phyloP scores from a whole-genome alignment of 2,113 vertebrate genomes.

The Coregonus clupeaformis region DNA sequence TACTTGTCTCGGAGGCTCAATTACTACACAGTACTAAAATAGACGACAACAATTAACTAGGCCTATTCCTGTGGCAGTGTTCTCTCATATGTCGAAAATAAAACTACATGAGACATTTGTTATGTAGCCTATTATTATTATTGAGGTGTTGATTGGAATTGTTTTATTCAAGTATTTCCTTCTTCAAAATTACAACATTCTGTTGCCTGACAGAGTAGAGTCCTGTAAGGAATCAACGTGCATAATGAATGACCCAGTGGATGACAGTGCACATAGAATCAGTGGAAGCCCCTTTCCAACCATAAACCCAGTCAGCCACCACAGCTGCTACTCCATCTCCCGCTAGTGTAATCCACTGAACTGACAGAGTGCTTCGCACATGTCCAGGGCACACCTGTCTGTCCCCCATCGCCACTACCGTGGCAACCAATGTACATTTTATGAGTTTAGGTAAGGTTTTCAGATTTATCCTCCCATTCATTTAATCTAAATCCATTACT shows the following conservation, averaged over 20 bases:
- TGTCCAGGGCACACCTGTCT: conserved; percentile 60
- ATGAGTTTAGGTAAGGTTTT: conserved; percentile 51
- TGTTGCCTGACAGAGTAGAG: too few species aligned
- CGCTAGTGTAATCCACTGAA: conserved; percentile 29
- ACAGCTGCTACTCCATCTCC: conserved; percentile 11
- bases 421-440: conserved; percentile 63
- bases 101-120: too few species aligned
- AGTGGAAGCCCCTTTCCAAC: conserved; percentile 6
- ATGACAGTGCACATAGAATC: too few species aligned
- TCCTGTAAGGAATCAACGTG: too few species aligned
- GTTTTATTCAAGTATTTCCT: too few species aligned
- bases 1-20: background rate
- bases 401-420: conserved; percentile 62
- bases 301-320: conserved; percentile 3
- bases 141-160: too few species aligned
- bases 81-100: too few species aligned
- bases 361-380: conserved; percentile 19
- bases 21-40: background rate
- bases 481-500: conserved; percentile 62
- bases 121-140: too few species aligned
- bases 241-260: too few species aligned
- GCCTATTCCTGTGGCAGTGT: background rate
- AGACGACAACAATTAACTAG: background rate
- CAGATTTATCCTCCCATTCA: conserved; percentile 54
- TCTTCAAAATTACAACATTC: too few species aligned